Evolutionary conservation across 2,797 vertebrate genomes (phyloP).

Genomic region (Oophaga sylvatica): DNA sequence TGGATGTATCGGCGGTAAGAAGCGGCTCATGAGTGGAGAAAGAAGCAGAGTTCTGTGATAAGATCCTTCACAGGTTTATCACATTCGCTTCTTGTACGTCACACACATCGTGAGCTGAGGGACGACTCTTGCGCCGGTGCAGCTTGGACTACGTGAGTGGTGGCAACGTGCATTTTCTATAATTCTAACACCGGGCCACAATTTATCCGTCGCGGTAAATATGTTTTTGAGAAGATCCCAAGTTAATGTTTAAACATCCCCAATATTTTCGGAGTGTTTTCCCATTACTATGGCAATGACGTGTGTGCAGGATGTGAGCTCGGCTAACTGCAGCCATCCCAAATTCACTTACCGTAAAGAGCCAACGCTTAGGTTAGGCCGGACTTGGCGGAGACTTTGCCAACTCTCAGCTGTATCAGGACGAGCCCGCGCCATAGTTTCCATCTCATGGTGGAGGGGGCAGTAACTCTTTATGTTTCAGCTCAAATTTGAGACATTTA

Average conservation of each 20-base stretch:
- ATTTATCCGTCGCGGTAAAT: constrained; percentile 19
- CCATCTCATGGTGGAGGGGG: constrained; percentile 12
- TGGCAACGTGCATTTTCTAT: neutral
- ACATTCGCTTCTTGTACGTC: too few species aligned
- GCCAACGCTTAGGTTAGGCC: constrained; percentile 40
- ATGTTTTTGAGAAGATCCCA: constrained; percentile 29
- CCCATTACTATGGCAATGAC: constrained; percentile 25
- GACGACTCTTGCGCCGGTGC: neutral
- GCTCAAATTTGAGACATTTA: neutral
- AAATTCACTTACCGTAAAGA: constrained; percentile 18
- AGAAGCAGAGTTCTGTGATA: too few species aligned
- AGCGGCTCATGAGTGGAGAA: too few species aligned
- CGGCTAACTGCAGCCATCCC: constrained; percentile 11
- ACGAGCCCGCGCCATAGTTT: constrained; percentile 3
- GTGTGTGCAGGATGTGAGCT: constrained; percentile 39
- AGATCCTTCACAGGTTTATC: too few species aligned
- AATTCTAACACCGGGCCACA: constrained; percentile 30
- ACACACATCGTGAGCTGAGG: neutral
- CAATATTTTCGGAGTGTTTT: constrained; percentile 38
- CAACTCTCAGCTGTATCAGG: constrained; percentile 32
- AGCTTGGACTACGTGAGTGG: constrained; percentile 1
- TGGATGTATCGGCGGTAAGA: too few species aligned
- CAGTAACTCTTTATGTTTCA: constrained; percentile 22
- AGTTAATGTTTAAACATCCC: constrained; percentile 34
- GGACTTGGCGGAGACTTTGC: constrained; percentile 23